Evolutionary conservation across 2,888 invertebrate genomes (phyloP).

Genomic region (Synergus gifuensis): DNA sequence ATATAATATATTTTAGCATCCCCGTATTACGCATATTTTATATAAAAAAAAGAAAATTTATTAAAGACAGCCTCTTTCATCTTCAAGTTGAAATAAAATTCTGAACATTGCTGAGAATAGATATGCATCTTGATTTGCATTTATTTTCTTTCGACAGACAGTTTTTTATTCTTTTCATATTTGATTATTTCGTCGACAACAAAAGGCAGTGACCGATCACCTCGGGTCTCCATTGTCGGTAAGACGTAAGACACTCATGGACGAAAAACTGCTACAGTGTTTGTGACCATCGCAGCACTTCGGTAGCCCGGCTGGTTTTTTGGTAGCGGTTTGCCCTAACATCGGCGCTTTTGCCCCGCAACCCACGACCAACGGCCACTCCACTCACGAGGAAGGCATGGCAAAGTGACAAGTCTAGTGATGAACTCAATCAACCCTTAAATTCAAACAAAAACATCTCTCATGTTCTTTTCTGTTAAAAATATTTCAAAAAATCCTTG

Average conservation of each 20-base stretch:
- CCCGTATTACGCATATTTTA: no score
- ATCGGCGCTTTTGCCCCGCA: conserved; percentile 56
- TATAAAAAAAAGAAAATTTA: not conserved
- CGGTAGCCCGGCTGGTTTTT: conserved; percentile 76
- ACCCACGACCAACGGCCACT: conserved; percentile 62
- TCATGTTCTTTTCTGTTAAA: not conserved
- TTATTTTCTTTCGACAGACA: not conserved
- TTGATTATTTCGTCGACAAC: conserved; percentile 32
- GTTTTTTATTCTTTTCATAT: conserved; percentile 11
- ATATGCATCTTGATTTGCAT: not conserved
- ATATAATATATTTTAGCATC: no score
- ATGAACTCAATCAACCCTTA: not conserved
- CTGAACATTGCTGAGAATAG: not conserved
- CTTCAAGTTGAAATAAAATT: not conserved
- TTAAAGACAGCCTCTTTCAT: not conserved
- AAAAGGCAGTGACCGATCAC: conserved; percentile 29
- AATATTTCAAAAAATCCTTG: not conserved
- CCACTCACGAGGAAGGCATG: conserved; percentile 64
- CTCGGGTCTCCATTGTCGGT: conserved; percentile 20
- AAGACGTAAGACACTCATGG: conserved; percentile 6
- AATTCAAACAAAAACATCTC: not conserved
- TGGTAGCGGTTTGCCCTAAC: conserved; percentile 70
- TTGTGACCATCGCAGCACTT: conserved; percentile 58
- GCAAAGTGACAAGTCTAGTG: conserved; percentile 56
- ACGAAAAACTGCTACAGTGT: not conserved